These are phyloP conservation scores for Drosophila cognata DNA, from an alignment of 2,888 invertebrate species.

Conservation along the genomic window DNA sequence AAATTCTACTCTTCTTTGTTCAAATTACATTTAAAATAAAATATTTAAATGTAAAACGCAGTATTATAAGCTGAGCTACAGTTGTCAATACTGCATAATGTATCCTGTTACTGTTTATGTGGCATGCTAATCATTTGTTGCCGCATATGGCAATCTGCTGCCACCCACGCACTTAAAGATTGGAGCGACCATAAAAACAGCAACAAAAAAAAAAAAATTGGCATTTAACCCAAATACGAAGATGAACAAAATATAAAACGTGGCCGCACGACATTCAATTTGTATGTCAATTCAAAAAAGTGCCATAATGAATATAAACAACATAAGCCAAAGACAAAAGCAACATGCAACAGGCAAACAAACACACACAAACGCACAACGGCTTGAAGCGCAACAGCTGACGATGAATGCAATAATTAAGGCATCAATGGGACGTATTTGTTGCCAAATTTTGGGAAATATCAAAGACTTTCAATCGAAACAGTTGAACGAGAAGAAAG, in stretches of 20 bases:
- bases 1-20: not conserved
- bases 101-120: constrained; percentile 3
- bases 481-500: constrained; percentile 69
- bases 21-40: not conserved
- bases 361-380: constrained; percentile 19
- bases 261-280: constrained; percentile 71
- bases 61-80: not conserved
- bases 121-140: constrained; percentile 4
- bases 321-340: constrained; percentile 30
- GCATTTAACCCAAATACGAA: constrained; percentile 74
- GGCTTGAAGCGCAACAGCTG: constrained; percentile 59
- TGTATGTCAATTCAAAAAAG: constrained; percentile 57
- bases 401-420: constrained; percentile 58
- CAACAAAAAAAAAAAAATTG: constrained; percentile 31
- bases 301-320: constrained; percentile 49
- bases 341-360: constrained; percentile 34
- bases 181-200: constrained; percentile 48
- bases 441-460: constrained; percentile 51
- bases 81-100: not conserved
- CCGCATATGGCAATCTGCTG: constrained; percentile 31
- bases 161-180: constrained; percentile 42
- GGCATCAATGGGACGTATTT: constrained; percentile 39
- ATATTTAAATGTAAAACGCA: not conserved
- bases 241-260: constrained; percentile 61
- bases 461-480: constrained; percentile 68